Evolutionary conservation across 2,113 vertebrate genomes (phyloP), one percentile per base, ranked within the genome.

Genomic region (Chloroceryle aenea): DNA sequence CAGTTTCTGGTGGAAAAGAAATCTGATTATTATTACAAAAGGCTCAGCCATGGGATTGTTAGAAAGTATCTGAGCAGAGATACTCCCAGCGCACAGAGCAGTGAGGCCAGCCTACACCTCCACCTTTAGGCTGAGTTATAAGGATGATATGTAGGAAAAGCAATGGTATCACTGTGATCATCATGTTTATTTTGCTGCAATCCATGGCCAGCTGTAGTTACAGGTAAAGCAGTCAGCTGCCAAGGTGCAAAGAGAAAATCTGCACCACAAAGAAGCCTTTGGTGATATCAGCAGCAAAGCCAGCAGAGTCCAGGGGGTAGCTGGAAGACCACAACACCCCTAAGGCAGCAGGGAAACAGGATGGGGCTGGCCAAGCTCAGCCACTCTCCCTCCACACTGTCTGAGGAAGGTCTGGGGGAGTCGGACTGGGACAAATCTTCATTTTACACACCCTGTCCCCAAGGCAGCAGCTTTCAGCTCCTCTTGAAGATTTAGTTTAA

Each of bases 31-130:
- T 90, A 59, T 45, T 53, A 47, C 7, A 42, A 91, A 91, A 85
- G 36, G 20, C 72, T 88, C 38, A 71, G 87, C 45, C 75, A 50
- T 61, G 47, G 50, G 50, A 79, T 8, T 73, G 32, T 81, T 52
- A 67, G 61, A 59, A 86, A 68, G 81, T 45, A 56, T 84, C 76
- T 64, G 56, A 52, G 26, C 67, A 64, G 64, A 89, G 69, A 72
- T 32, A 12, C 16, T 74, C 63, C 45, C 0, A 0, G 55, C 0
- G 0, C 27, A 76, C 4, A 5, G 42, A 59, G 43, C 78, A 79
- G 42, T 38, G 50, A 71, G 72, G 52, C 52, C 64, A 63, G 53
- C 22, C 73, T 58, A 23, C 0, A 0, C 62, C 30, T 87, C 8
- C 42, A 17, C 12, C 42, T 71, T 66, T 30, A 8, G 75, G 42